These are phyloP conservation scores for Donacobius atricapilla DNA, from an alignment of 2,113 vertebrate species.

Conservation along the genomic window DNA sequence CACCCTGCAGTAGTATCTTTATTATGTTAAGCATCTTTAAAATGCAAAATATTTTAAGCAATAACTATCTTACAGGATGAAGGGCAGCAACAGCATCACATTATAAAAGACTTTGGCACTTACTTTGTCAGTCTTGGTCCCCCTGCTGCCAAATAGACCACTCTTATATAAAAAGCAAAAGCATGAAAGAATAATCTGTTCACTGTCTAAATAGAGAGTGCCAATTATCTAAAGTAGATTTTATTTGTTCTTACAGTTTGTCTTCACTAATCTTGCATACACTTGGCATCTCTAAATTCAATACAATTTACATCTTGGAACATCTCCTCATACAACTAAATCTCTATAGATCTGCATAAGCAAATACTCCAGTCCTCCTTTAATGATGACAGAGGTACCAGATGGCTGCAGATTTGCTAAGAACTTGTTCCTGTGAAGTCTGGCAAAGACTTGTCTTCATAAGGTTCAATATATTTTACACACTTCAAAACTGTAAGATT, in stretches of 20 bases:
- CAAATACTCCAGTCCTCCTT: background rate
- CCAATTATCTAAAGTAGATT: background rate
- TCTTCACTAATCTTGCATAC: background rate
- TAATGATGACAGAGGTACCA: slow-evolving; percentile 19
- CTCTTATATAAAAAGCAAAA: background rate
- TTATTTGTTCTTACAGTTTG: background rate
- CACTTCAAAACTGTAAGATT: background rate
- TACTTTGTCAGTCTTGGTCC: background rate
- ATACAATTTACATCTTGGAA: background rate
- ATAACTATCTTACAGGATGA: background rate
- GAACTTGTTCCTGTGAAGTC: background rate
- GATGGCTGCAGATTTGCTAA: slow-evolving; percentile 17
- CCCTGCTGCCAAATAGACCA: background rate
- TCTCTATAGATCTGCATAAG: background rate
- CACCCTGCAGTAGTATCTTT: background rate
- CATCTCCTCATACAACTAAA: background rate
- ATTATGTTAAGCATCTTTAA: background rate
- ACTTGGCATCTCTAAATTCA: background rate
- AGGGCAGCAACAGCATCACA: background rate
- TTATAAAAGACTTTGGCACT: background rate
- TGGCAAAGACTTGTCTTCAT: background rate
- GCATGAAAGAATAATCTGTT: background rate
- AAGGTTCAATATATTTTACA: background rate
- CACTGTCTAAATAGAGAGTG: background rate
- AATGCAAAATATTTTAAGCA: background rate